Percentiles rank a stretch among this genome's conserved stretches.
These are phyloP conservation scores for Pristionchus entomophagus DNA, from an alignment of 2,888 invertebrate species.

Conservation along the genomic window DNA sequence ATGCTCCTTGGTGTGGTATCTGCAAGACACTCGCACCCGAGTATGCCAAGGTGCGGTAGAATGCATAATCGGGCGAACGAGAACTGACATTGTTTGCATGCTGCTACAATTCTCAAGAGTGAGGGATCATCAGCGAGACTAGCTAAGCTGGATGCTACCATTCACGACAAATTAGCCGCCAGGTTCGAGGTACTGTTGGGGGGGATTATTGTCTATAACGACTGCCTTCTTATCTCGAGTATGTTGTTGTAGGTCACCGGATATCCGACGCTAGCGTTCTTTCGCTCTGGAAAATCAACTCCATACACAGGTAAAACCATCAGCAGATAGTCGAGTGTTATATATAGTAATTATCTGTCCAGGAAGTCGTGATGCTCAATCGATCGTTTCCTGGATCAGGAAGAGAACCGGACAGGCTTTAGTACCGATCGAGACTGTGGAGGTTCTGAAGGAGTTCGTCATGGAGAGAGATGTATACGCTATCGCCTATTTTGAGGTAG, in stretches of 20 bases:
- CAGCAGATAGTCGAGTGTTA: not conserved
- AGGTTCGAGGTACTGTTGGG: too few species aligned
- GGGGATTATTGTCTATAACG: too few species aligned
- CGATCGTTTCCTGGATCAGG: conserved; percentile 91
- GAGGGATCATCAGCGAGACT: conserved; percentile 88
- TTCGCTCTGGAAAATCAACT: not conserved
- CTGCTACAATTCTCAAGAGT: conserved; percentile 77
- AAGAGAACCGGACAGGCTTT: conserved; percentile 97
- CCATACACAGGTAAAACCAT: not conserved
- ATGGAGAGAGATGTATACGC: conserved; percentile 86
- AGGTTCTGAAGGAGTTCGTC: conserved; percentile 87
- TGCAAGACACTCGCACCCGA: conserved; percentile 48
- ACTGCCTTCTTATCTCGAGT: not conserved
- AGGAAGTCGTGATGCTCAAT: conserved; percentile 85
- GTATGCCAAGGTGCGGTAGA: not conserved
- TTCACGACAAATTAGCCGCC: too few species aligned
- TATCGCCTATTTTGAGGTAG: conserved; percentile 86
- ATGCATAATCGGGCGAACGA: conserved; percentile 76
- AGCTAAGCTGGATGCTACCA: conserved; percentile 85
- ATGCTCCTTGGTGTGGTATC: conserved; percentile 57
- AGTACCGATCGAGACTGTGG: conserved; percentile 84
- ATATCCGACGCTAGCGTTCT: not conserved
- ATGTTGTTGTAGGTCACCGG: not conserved
- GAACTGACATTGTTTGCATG: conserved; percentile 93
- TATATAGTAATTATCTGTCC: not conserved